Conservation (phyloP, 2,888 invertebrate genomes). For the Neria commutata region DNA sequence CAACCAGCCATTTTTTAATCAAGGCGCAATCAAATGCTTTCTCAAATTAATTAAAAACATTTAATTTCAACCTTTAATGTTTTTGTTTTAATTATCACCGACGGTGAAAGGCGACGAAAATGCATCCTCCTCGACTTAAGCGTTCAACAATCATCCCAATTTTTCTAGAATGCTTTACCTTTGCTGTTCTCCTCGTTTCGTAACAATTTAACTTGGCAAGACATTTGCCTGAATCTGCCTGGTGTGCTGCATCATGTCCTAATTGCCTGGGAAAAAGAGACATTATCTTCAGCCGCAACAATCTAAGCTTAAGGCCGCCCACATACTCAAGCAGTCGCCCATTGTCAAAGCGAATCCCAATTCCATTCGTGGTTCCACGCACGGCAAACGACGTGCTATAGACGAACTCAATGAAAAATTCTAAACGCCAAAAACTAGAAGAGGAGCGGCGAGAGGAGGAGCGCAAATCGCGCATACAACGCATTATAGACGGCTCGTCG, state of each 20-base stretch:
- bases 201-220: slow-evolving; percentile 77
- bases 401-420: slow-evolving; percentile 63
- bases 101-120: too few relatives aligned
- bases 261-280: slow-evolving; percentile 92
- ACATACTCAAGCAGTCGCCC: slow-evolving; percentile 65
- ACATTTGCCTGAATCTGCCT: slow-evolving; percentile 85
- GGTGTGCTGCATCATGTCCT: slow-evolving; percentile 86
- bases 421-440: slow-evolving; percentile 62
- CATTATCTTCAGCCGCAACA: slow-evolving; percentile 78
- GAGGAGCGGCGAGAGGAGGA: slow-evolving; percentile 62
- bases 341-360: slow-evolving; percentile 71
- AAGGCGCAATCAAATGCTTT: background rate
- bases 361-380: slow-evolving; percentile 68
- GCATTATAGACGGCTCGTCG: slow-evolving; percentile 78
- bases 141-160: too few relatives aligned
- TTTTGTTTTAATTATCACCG: too few relatives aligned
- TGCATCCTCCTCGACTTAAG: too few relatives aligned
- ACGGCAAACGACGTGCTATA: slow-evolving; percentile 67
- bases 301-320: slow-evolving; percentile 55
- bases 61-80: too few relatives aligned
- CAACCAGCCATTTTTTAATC: background rate
- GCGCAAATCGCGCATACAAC: slow-evolving; percentile 73
- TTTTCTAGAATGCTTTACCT: too few relatives aligned
- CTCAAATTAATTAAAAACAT: background rate
- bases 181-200: too few relatives aligned